Base-by-base conservation (phyloP, 2,113 vertebrate species). In the Lepidothrix coronata region DNA sequence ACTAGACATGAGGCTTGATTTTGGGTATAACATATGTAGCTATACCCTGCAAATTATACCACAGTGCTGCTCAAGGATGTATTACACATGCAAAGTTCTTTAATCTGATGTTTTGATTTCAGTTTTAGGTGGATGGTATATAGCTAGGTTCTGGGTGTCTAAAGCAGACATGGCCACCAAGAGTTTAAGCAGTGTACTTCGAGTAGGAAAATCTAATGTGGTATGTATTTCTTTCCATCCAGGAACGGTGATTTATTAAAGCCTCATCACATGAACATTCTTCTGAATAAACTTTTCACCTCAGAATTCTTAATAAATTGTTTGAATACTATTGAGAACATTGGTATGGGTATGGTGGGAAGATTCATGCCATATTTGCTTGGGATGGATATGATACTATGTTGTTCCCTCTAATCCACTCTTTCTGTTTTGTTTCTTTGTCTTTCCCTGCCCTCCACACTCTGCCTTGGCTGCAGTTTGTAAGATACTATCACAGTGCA, bases 111-210 rank as follows among this genome's bases (percentile, higher is more conserved):
- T 51, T 81, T 28, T 89, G 15, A 35, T 88, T 85, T 25, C 75
- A 97, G 97, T 93, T 95, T 97, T 98, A 67, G 98, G 96, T 77
- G 97, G 97, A 25, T 98, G 96, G 93, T 98, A 97, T 76, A 79
- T 76, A 79, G 12, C 35, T 95, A 97, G 95, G 74, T 98, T 97
- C 91, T 95, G 97, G 48, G 93, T 98, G 92, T 98, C 97, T 79
- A 97, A 98, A 97, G 96, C 96, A 79, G 97, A 97, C 41, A 95
- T 98, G 97, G 95, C 97, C 12, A 98, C 90, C 13, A 97, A 85
- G 85, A 98, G 97, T 92, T 91, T 98, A 77, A 98, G 97, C 33
- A 97, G 97, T 93, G 96, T 98, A 95, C 86, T 97, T 81, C 89
- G 96, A 27, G 92, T 94, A 83, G 83, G 95, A 87, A 96, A 96